Percentiles rank a stretch among this genome's conserved stretches.
Conservation (phyloP, 2,113 vertebrate species). For the Chloebia gouldiae region DNA sequence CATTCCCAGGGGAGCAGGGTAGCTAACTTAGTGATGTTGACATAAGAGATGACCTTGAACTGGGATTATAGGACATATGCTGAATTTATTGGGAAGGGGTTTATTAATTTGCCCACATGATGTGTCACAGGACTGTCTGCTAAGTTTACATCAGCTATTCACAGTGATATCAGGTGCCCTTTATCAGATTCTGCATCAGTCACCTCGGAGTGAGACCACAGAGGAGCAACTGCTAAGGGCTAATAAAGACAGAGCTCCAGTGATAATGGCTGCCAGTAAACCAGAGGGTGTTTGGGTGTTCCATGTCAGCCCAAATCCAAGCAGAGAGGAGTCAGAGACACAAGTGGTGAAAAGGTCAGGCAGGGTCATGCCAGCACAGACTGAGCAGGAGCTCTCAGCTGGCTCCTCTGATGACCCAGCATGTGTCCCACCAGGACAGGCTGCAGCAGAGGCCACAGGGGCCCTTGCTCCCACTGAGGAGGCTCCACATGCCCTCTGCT, state of each 20-base stretch:
- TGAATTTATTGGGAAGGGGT: neutral
- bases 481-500: neutral
- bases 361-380: neutral
- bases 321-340: neutral
- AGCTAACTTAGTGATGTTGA: neutral
- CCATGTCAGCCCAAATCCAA: neutral
- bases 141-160: conserved; percentile 46
- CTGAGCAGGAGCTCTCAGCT: neutral
- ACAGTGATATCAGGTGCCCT: conserved; percentile 20
- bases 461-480: too few species aligned
- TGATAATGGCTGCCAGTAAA: neutral
- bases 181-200: conserved; percentile 14
- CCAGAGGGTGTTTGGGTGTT: neutral
- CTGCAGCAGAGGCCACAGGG: neutral
- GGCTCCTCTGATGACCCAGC: neutral
- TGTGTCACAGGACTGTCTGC: conserved; percentile 30
- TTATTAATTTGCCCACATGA: conserved; percentile 32
- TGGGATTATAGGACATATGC: neutral
- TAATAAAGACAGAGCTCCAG: neutral
- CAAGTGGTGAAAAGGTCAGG: neutral
- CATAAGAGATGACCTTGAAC: conserved; percentile 10
- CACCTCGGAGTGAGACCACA: neutral
- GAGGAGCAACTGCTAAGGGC: neutral
- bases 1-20: neutral
- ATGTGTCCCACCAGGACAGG: accelerated